phyloP scores from a whole-genome alignment of 1,140 invertebrate species.

The Heliconius himera region DNA sequence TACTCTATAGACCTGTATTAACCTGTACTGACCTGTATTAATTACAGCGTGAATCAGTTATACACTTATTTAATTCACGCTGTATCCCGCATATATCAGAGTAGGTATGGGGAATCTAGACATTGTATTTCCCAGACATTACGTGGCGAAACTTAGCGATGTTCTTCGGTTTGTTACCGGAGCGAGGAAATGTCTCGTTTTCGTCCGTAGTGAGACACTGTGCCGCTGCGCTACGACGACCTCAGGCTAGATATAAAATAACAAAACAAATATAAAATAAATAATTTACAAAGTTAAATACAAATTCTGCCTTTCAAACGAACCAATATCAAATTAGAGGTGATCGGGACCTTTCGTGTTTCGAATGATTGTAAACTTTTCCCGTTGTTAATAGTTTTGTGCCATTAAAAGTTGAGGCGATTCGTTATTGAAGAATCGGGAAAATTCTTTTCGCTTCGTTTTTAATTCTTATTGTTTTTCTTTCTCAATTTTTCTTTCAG shows the following conservation, averaged over 20 bases:
- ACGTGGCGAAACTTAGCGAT: no score
- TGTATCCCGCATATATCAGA: no score
- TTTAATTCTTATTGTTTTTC: conserved; percentile 42
- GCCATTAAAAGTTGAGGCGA: conserved; percentile 55
- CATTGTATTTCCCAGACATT: no score
- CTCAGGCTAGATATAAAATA: neutral
- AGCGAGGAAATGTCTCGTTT: no score
- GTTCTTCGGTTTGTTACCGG: no score
- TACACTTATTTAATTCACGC: no score
- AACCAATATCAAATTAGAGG: conserved; percentile 14
- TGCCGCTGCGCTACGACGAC: no score
- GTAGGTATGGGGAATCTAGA: no score
- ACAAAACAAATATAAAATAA: neutral
- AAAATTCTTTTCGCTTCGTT: conserved; percentile 37
- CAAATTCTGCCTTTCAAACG: neutral
- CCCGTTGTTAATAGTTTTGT: conserved; percentile 57
- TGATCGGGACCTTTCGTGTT: conserved; percentile 31
- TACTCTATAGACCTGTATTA: no score
- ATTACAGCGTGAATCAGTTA: no score
- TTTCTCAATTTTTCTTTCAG: conserved; percentile 41
- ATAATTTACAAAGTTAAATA: conserved; percentile 15
- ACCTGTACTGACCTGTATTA: no score
- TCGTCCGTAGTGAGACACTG: no score
- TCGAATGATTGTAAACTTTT: conserved; percentile 37
- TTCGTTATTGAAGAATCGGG: conserved; percentile 47